Evolutionary conservation across 2,113 vertebrate species (phyloP), one percentile per base, ranked within the genome.

Genomic region (Casuarius casuarius): DNA sequence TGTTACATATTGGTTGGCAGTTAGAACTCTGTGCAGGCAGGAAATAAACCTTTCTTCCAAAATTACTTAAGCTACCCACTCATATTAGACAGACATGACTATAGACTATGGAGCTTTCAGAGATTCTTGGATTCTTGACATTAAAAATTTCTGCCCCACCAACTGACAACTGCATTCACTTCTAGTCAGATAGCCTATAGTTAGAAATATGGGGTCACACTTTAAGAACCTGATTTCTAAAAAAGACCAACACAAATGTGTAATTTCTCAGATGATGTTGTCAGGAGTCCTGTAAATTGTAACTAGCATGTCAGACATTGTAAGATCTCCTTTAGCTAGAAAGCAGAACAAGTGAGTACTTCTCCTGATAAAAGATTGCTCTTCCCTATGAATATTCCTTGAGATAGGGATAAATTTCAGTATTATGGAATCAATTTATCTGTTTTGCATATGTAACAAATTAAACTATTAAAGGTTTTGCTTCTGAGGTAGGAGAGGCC

Each of bases 211-310:
- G 85, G 80, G 72, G 92, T 87, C 72, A 21, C 17, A 28, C 40
- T 86, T 91, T 49, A 75, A 94, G 80, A 44, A 92, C 63, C 46
- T 40, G 38, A 85, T 90, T 97, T 96, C 76, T 97, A 56, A 89
- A 89, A 78, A 91, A 90, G 81, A 87, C 80, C 31, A 28, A 75
- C 62, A 70, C 29, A 92, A 96, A 87, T 77, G 48, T 94, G 77
- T 94, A 74, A 93, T 95, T 97, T 97, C 84, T 96, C 21, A 38
- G 86, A 88, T 72, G 67, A 89, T 89, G 59, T 81, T 96, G 59
- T 95, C 92, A 97, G 73, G 79, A 90, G 84, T 94, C 79, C 90
- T 93, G 51, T 87, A 94, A 84, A 90, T 95, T 90, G 79, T 91
- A 92, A 93, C 31, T 54, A 51, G 73, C 52, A 20, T n/a, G 63